These are phyloP conservation scores for Mormyrus proboscirostris DNA, from an alignment of 2,797 vertebrate genomes.

Conservation along the genomic window DNA sequence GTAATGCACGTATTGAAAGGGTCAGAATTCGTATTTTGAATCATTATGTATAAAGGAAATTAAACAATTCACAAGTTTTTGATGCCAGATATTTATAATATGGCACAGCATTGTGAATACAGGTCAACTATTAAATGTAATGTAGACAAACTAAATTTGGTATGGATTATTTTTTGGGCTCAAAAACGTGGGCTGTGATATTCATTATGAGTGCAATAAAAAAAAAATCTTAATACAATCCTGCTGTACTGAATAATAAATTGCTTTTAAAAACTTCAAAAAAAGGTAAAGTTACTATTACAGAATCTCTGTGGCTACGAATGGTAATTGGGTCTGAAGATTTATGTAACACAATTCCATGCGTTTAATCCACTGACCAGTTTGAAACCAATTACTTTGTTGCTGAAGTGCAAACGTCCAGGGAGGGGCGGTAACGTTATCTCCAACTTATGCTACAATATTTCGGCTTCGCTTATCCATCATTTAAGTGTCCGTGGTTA, in stretches of 20 bases:
- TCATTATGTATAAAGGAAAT: not conserved
- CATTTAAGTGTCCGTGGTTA: not conserved
- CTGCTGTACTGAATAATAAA: not conserved
- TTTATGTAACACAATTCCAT: not conserved
- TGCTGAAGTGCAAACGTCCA: not conserved
- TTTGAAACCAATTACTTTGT: not conserved
- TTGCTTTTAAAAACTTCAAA: not conserved
- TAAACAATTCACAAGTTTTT: not conserved
- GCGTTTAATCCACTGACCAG: not conserved
- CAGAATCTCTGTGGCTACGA: not conserved
- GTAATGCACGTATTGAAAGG: not conserved
- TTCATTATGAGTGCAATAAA: not conserved
- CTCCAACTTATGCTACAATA: not conserved
- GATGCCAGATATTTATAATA: not conserved
- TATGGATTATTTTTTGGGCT: not conserved
- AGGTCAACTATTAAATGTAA: not conserved
- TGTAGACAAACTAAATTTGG: not conserved
- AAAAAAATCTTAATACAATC: not conserved
- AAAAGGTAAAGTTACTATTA: not conserved
- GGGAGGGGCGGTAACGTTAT: not conserved
- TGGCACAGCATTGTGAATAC: not conserved
- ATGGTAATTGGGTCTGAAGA: not conserved
- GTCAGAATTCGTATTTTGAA: not conserved
- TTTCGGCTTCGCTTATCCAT: not conserved
- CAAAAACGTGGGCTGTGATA: not conserved